Conservation (phyloP, 1,140 invertebrate genomes). For the Heliconius himera region DNA sequence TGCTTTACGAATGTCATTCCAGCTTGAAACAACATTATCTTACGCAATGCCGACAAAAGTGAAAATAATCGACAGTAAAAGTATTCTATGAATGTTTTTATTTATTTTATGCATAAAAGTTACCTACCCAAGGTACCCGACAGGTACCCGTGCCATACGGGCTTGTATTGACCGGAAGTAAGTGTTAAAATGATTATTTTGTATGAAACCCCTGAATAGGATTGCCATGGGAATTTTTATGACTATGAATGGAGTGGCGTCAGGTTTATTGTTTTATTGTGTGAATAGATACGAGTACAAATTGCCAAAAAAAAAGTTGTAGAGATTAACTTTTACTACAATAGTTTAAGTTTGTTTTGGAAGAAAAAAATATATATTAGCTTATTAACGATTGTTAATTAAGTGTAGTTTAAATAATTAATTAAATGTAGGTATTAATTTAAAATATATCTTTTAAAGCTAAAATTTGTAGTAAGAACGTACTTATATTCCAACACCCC, state of each 20-base stretch:
- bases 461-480: no score
- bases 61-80: slow-evolving; percentile 69
- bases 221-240: slow-evolving; percentile 29
- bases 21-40: slow-evolving; percentile 49
- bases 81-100: slow-evolving; percentile 50
- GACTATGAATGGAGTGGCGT: slow-evolving; percentile 11
- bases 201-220: background rate
- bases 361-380: background rate
- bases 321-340: background rate
- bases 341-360: background rate
- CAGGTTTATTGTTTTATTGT: slow-evolving; percentile 13
- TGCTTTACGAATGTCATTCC: slow-evolving; percentile 49
- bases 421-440: background rate
- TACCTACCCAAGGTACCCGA: slow-evolving; percentile 23
- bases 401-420: background rate
- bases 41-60: slow-evolving; percentile 77
- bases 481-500: background rate
- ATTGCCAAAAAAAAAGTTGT: background rate
- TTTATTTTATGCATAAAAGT: slow-evolving; percentile 29
- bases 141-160: slow-evolving; percentile 36
- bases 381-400: background rate
- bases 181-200: slow-evolving; percentile 44
- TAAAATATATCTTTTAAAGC: background rate
- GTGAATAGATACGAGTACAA: background rate
- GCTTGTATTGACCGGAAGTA: slow-evolving; percentile 44